Evolutionary conservation across 2,113 vertebrate species (phyloP), one percentile per base, ranked within the genome.

Genomic region (Sisor rabdophorus): DNA sequence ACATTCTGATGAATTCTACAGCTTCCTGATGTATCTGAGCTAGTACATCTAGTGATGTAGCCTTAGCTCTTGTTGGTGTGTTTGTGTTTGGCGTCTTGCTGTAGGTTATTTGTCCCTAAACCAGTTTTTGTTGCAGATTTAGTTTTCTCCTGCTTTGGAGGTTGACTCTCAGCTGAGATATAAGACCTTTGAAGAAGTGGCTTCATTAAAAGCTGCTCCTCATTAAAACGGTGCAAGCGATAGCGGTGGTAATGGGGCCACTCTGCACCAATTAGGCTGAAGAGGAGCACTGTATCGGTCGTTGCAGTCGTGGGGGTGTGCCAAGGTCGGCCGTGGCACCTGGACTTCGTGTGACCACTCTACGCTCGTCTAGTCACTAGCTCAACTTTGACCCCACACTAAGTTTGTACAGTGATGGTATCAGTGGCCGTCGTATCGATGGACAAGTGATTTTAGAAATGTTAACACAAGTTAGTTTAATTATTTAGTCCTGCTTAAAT

Each of bases 181-280:
- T 71, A 70, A 82, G 79, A 71, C 78, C 79, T 84, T 83, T 85
- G 80, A 81, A 73, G 75, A 78, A 84, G 81, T 80, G 77, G 83
- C 87, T 85, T 88, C 85, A 83, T 89, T 84, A 90, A 75, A 81
- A 85, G 73, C 73, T 73, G 71, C 73, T 64, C 74, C 89, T 92
- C 90, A 88, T 91, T 92, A 91, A 87, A 89, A 84, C 64, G 65
- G 68, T 68, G 68, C 56, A 44, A 71, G 69, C 60, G 17, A 32
- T 48, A 64, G 58, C 48, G 61, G 52, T 5, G 54, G 26, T 80
- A 82, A 83, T 76, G 84, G 83, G 79, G 58, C 54, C 79, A 71
- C 83, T 84, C 76, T 76, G 63, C 81, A 78, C 80, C 79, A 83
- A 84, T 87, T 84, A 87, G 76, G 68, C 74, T 50, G 68, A 71